A percentile compares a stretch with the other conserved stretches of the same genome.
Evolutionary conservation across 1,140 invertebrate species (phyloP).

Genomic region (Drosophila serrata): DNA sequence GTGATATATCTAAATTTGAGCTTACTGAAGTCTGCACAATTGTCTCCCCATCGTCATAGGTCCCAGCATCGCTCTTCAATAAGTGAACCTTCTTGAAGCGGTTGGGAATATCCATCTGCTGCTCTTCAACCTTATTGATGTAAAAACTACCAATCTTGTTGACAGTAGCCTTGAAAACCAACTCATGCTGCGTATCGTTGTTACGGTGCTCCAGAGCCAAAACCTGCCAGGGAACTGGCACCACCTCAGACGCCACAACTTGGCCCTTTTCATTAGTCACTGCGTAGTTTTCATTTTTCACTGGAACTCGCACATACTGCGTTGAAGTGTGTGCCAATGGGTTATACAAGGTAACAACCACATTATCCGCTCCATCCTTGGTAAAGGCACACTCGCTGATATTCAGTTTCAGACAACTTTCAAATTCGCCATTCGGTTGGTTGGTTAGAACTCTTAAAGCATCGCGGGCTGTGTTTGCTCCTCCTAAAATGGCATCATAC

Average conservation of each 20-base stretch:
- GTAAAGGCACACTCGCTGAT: conserved; percentile 87
- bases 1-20: accelerated
- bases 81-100: conserved; percentile 12
- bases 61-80: background rate
- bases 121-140: conserved; percentile 39
- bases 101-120: background rate
- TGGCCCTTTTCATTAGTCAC: conserved; percentile 87
- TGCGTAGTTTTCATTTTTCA: conserved; percentile 87
- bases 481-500: conserved; percentile 58
- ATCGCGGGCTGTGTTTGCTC: conserved; percentile 53
- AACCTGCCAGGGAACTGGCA: conserved; percentile 88
- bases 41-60: conserved; percentile 28
- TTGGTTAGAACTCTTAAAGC: conserved; percentile 84
- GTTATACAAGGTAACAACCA: conserved; percentile 92
- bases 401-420: conserved; percentile 89
- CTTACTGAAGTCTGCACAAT: conserved; percentile 59
- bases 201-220: conserved; percentile 88
- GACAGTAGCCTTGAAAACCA: conserved; percentile 88
- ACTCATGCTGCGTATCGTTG: conserved; percentile 88
- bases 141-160: conserved; percentile 56
- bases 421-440: conserved; percentile 85
- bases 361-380: conserved; percentile 86
- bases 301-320: conserved; percentile 90
- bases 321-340: conserved; percentile 89
- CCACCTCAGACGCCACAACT: conserved; percentile 86